Evolutionary conservation across 2,888 invertebrate genomes (phyloP).

Genomic region (Kryphioiulus occultus): DNA sequence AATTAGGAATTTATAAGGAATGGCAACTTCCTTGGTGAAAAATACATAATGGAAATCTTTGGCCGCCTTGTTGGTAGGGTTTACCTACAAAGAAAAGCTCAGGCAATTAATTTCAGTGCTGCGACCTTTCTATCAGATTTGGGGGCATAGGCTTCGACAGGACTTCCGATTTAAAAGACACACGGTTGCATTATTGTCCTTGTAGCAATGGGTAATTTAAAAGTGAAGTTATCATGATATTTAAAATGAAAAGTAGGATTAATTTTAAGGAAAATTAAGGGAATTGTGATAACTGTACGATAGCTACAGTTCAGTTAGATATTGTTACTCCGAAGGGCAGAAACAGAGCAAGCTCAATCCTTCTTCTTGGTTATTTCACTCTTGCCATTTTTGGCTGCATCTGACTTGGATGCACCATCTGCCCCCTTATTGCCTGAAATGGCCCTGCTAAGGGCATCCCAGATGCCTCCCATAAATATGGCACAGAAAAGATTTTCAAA

Average conservation of each 20-base stretch:
- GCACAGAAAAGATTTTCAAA: constrained; percentile 98
- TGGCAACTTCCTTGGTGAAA: too few species aligned
- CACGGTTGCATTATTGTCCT: neutral
- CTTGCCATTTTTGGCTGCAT: constrained; percentile 56
- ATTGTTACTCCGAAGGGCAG: neutral
- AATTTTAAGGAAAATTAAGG: neutral
- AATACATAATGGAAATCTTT: too few species aligned
- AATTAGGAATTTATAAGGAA: too few species aligned
- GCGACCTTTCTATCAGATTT: neutral
- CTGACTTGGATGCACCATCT: constrained; percentile 55
- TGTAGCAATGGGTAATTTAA: neutral
- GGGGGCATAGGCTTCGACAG: neutral
- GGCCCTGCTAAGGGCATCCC: constrained; percentile 93
- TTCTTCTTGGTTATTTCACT: constrained; percentile 70
- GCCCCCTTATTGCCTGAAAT: constrained; percentile 68
- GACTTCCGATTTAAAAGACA: neutral
- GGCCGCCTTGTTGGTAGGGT: too few species aligned
- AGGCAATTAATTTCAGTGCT: too few species aligned
- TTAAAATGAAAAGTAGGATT: neutral
- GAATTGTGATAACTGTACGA: neutral
- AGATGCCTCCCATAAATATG: constrained; percentile 95
- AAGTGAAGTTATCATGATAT: neutral
- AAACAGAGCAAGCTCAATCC: constrained; percentile 55
- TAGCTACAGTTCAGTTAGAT: neutral
- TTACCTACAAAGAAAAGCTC: too few species aligned